A percentile compares a stretch with the other conserved stretches of the same genome.
These are phyloP conservation scores for Tachysurus vachellii DNA, from an alignment of 2,113 vertebrate genomes.

Conservation along the genomic window DNA sequence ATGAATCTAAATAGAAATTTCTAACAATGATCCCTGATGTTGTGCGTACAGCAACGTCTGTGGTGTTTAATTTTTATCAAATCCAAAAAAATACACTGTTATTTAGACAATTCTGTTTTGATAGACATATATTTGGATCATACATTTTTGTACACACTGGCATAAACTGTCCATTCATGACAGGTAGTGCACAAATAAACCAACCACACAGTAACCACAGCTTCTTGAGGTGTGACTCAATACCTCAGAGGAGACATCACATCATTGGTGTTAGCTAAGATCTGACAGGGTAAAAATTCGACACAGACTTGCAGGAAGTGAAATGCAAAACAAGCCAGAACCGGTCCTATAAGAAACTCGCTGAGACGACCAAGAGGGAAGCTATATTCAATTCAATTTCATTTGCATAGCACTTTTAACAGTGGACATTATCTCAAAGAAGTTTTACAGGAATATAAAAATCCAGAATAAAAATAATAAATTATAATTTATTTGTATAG, in stretches of 20 bases:
- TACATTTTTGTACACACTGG: not conserved
- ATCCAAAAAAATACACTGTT: not conserved
- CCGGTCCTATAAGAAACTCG: not conserved
- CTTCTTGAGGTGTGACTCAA: constrained; percentile 30
- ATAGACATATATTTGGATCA: not conserved
- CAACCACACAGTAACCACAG: constrained; percentile 23
- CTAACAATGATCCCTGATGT: not conserved
- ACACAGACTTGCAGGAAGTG: not conserved
- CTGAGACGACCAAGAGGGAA: no score
- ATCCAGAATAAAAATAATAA: no score
- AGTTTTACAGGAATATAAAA: no score
- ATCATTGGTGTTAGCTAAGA: constrained; percentile 27
- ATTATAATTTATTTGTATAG: no score
- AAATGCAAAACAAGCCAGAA: not conserved
- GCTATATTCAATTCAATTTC: not conserved
- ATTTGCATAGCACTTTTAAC: no score
- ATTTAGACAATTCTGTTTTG: constrained; percentile 11
- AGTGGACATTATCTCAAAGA: no score
- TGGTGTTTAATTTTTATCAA: not conserved
- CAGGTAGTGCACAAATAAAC: not conserved
- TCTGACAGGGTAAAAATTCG: constrained; percentile 16
- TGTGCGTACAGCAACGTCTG: not conserved
- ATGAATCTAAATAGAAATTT: not conserved
- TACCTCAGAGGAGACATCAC: constrained; percentile 37
- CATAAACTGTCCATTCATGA: not conserved